Evolutionary conservation across 2,888 invertebrate species (phyloP).

Genomic region (Orchestes rusci): DNA sequence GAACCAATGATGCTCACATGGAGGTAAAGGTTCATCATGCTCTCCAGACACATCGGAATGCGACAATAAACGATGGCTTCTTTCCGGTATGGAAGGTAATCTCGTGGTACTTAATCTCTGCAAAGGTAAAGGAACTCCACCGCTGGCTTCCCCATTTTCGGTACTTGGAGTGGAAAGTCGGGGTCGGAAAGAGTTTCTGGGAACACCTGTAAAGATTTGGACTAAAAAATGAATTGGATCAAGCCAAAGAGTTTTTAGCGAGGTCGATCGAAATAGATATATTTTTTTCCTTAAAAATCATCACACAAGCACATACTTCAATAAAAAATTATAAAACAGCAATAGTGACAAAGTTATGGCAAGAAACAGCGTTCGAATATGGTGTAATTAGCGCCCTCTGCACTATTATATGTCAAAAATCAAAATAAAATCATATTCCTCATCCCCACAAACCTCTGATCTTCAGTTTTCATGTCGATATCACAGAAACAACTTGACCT

Average conservation of each 20-base stretch:
- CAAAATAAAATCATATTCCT: too few species aligned
- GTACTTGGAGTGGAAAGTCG: constrained; percentile 34
- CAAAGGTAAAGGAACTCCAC: constrained; percentile 51
- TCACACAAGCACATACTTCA: too few species aligned
- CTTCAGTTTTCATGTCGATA: too few species aligned
- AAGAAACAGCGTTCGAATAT: too few species aligned
- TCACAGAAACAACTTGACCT: too few species aligned
- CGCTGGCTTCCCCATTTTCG: constrained; percentile 43
- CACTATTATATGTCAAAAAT: too few species aligned
- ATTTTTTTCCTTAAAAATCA: background rate
- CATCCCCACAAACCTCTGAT: too few species aligned
- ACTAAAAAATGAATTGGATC: background rate
- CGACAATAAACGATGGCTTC: constrained; percentile 46
- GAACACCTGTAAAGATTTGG: constrained; percentile 13
- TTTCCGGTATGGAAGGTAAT: constrained; percentile 75
- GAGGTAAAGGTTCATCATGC: constrained; percentile 77
- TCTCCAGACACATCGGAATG: constrained; percentile 48
- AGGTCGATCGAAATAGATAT: background rate
- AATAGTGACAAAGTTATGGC: too few species aligned
- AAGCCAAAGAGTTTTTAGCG: background rate
- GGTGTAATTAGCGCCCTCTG: too few species aligned
- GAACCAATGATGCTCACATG: constrained; percentile 52
- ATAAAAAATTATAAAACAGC: too few species aligned
- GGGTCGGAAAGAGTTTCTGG: constrained; percentile 24
- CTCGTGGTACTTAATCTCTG: constrained; percentile 67